Conservation (phyloP, 2,888 invertebrate species). For the Agrotis ipsilon region DNA sequence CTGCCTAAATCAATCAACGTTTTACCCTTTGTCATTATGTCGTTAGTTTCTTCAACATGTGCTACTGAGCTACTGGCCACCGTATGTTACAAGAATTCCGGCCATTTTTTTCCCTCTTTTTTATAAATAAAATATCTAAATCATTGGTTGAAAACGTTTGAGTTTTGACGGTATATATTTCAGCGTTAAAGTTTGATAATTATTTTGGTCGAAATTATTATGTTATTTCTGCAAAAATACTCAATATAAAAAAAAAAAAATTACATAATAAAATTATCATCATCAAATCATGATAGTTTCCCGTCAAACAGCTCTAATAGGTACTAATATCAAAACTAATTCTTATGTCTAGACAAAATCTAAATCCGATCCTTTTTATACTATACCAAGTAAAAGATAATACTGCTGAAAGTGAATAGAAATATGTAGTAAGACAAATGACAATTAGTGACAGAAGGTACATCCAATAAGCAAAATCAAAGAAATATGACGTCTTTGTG, state of each 20-base stretch:
- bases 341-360: background rate
- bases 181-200: no score
- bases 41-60: slow-evolving; percentile 62
- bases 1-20: slow-evolving; percentile 66
- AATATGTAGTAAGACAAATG: background rate
- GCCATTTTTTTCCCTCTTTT: background rate
- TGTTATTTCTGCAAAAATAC: no score
- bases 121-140: background rate
- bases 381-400: background rate
- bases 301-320: background rate
- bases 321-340: background rate
- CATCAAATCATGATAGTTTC: no score
- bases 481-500: slow-evolving; percentile 23
- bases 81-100: slow-evolving; percentile 20
- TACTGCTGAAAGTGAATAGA: background rate
- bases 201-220: no score
- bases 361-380: background rate
- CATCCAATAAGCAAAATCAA: slow-evolving; percentile 24
- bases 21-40: slow-evolving; percentile 63
- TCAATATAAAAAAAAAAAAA: no score
- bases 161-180: no score
- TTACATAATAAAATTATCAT: no score
- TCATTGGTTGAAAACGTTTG: background rate
- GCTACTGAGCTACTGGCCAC: slow-evolving; percentile 29
- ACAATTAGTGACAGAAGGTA: slow-evolving; percentile 22